phyloP scores from a whole-genome alignment of 2,888 invertebrate genomes.

The Gibbula magus region DNA sequence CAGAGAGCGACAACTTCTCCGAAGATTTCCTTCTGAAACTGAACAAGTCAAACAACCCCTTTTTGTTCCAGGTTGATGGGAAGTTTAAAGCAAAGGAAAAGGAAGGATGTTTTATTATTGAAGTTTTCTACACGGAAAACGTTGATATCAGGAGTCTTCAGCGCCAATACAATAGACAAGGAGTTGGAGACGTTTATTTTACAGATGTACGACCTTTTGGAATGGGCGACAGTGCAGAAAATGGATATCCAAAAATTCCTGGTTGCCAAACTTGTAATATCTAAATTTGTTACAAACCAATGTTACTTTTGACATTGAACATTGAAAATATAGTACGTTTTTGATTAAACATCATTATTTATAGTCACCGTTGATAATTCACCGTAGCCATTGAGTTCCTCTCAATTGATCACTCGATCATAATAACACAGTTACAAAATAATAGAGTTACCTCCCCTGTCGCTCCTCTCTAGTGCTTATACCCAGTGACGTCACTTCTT shows the following conservation, averaged over 20 bases:
- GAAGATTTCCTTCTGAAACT: constrained; percentile 24
- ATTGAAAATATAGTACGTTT: no score
- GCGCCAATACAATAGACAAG: no score
- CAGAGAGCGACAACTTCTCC: constrained; percentile 33
- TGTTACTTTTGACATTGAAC: no score
- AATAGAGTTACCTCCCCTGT: no score
- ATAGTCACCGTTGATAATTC: no score
- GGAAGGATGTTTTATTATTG: neutral
- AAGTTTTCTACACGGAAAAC: constrained; percentile 19
- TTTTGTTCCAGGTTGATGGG: constrained; percentile 22
- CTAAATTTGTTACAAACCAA: no score
- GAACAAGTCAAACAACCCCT: constrained; percentile 32
- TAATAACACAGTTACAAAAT: no score
- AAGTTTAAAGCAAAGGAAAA: neutral
- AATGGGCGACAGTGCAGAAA: neutral
- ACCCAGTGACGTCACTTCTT: no score
- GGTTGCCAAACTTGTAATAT: neutral
- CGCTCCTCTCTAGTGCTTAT: no score
- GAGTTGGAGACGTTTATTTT: neutral
- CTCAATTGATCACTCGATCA: no score
- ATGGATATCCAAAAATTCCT: neutral
- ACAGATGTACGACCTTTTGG: neutral
- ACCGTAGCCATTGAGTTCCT: no score
- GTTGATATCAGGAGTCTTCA: neutral
- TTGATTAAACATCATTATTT: no score